Conservation (phyloP, 2,113 vertebrate genomes). For the Festucalex cinctus region DNA sequence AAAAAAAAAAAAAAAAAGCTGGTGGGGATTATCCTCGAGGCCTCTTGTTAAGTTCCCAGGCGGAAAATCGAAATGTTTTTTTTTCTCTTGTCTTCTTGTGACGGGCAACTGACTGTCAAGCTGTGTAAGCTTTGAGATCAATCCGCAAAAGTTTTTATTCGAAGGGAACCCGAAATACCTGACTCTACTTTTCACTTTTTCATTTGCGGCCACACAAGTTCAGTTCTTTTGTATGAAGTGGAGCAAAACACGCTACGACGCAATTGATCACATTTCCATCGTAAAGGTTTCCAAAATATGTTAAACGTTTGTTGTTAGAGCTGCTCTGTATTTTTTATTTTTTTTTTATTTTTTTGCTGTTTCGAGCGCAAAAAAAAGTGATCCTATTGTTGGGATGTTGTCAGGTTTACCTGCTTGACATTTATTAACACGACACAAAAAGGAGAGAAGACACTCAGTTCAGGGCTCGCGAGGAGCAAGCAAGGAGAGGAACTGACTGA, state of each 20-base stretch:
- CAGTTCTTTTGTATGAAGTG: not conserved
- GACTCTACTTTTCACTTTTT: not conserved
- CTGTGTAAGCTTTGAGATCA: not conserved
- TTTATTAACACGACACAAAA: too few species aligned
- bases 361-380: too few species aligned
- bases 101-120: not conserved
- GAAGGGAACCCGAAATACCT: not conserved
- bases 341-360: too few species aligned
- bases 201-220: not conserved
- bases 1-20: constrained; percentile 8
- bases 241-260: not conserved
- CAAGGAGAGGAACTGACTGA: too few species aligned
- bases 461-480: too few species aligned
- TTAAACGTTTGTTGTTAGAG: too few species aligned
- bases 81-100: not conserved
- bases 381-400: too few species aligned
- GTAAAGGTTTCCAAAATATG: not conserved
- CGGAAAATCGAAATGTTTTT: not conserved
- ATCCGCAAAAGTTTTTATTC: not conserved
- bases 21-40: constrained; percentile 36
- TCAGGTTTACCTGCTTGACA: too few species aligned
- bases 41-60: not conserved
- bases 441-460: too few species aligned
- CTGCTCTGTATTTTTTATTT: too few species aligned
- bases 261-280: not conserved